These are phyloP conservation scores for Caenorhabditis sp. DNA, from an alignment of 2,888 invertebrate genomes.

Conservation along the genomic window DNA sequence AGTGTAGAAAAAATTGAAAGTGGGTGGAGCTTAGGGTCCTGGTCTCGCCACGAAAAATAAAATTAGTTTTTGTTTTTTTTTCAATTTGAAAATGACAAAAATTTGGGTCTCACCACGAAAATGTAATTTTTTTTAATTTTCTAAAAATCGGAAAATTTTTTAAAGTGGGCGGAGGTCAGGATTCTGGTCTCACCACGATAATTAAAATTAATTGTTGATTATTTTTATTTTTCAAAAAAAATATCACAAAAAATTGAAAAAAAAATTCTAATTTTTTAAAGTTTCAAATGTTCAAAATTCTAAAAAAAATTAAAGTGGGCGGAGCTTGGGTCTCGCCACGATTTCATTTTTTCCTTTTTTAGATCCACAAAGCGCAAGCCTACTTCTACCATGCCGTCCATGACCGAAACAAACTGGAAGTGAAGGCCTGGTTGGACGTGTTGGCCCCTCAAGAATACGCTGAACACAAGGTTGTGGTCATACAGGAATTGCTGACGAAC, in stretches of 20 bases:
- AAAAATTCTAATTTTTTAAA: background rate
- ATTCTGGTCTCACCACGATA: no score
- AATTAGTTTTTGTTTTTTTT: no score
- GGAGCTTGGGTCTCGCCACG: no score
- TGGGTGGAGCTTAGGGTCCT: no score
- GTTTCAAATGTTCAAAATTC: background rate
- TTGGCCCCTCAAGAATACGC: constrained; percentile 31
- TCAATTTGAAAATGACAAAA: no score
- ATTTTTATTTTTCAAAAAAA: constrained; percentile 1
- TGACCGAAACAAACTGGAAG: constrained; percentile 32
- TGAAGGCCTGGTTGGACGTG: constrained; percentile 27
- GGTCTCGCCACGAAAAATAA: no score
- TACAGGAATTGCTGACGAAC: constrained; percentile 29
- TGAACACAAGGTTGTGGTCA: constrained; percentile 23
- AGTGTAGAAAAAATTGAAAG: background rate
- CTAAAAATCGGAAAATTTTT: background rate
- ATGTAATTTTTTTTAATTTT: background rate
- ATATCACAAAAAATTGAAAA: background rate
- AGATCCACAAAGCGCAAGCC: constrained; percentile 33
- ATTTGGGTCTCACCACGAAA: no score
- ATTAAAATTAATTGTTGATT: no score
- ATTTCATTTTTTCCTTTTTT: background rate
- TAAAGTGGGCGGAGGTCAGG: no score
- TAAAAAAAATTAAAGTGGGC: background rate
- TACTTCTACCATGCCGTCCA: constrained; percentile 52